Percentiles rank a stretch among this genome's conserved stretches.
Evolutionary conservation across 1,140 invertebrate species (phyloP).

Genomic region (Ceratosolen solmsi): DNA sequence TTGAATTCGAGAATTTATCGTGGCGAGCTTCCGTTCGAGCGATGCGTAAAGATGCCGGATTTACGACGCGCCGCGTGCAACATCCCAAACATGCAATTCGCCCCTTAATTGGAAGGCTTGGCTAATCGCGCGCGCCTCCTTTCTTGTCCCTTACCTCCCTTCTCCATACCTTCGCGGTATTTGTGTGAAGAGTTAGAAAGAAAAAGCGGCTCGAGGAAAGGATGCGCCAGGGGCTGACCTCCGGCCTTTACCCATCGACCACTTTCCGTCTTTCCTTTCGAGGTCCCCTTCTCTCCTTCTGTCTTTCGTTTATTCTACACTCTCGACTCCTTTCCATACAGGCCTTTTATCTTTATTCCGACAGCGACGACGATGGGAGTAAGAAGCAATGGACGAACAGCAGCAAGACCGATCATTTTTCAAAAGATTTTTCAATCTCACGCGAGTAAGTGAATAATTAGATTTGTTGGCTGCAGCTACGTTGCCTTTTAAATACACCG

Average conservation of each 20-base stretch:
- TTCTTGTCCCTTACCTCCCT: not conserved
- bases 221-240: not conserved
- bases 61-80: slow-evolving; percentile 62
- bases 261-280: not conserved
- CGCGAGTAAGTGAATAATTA: slow-evolving; percentile 41
- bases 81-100: slow-evolving; percentile 21
- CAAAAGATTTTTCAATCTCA: slow-evolving; percentile 31
- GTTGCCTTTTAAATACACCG: slow-evolving; percentile 7
- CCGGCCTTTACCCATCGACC: not conserved
- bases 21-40: slow-evolving; percentile 71
- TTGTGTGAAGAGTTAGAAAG: no score
- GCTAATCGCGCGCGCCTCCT: slow-evolving; percentile 59
- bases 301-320: slow-evolving; percentile 19
- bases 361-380: not conserved
- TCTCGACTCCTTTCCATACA: slow-evolving; percentile 33
- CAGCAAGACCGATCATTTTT: not conserved
- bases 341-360: slow-evolving; percentile 9
- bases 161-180: not conserved
- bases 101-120: slow-evolving; percentile 67
- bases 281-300: no score
- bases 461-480: slow-evolving; percentile 1
- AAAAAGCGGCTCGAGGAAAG: no score
- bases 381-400: not conserved
- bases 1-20: slow-evolving; percentile 73
- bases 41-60: slow-evolving; percentile 67